A percentile compares a stretch with the other conserved stretches of the same genome.
phyloP scores from a whole-genome alignment of 2,888 invertebrate genomes.

The Watsonalla cultraria region DNA sequence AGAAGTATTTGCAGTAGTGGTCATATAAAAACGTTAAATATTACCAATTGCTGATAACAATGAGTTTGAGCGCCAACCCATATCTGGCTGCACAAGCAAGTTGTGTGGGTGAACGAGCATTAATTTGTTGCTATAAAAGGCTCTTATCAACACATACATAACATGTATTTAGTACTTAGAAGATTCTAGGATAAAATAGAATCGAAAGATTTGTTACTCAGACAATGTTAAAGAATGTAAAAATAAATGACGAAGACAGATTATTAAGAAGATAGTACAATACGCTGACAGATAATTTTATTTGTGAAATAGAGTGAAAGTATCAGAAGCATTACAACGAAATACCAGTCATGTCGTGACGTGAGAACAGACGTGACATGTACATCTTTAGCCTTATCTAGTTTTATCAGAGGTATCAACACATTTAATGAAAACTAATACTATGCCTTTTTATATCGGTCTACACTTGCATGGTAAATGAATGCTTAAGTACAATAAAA shows the following conservation, averaged over 20 bases:
- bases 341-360: not conserved
- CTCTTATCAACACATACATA: not conserved
- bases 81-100: not conserved
- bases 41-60: not conserved
- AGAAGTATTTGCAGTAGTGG: not conserved
- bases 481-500: slow-evolving; percentile 44
- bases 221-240: too few relatives aligned
- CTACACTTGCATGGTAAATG: too few relatives aligned
- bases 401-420: too few relatives aligned
- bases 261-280: too few relatives aligned
- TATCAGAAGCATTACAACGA: not conserved
- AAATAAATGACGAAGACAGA: too few relatives aligned
- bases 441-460: too few relatives aligned
- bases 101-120: not conserved
- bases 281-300: too few relatives aligned
- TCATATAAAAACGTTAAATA: not conserved
- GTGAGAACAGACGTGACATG: not conserved
- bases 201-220: too few relatives aligned
- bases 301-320: not conserved
- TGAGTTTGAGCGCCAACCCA: not conserved
- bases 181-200: too few relatives aligned
- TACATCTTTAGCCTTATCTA: too few relatives aligned
- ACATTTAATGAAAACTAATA: too few relatives aligned
- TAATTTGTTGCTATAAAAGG: not conserved
- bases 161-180: too few relatives aligned